Evolutionary conservation across 2,113 vertebrate species (phyloP).

Genomic region (Puma concolor): DNA sequence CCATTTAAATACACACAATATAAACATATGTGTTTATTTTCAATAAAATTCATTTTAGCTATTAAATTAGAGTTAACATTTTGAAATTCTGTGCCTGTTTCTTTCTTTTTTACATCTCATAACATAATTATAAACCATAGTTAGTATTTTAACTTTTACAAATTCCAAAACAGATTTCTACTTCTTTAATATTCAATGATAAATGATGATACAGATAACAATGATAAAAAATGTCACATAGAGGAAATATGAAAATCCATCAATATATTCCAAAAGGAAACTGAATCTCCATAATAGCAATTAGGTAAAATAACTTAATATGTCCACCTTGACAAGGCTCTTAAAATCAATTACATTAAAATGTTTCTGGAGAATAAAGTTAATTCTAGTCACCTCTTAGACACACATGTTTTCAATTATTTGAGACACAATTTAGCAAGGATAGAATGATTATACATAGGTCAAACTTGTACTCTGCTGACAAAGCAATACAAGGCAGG

Average conservation of each 20-base stretch:
- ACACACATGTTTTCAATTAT: background rate
- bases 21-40: background rate
- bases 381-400: background rate
- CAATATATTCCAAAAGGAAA: background rate
- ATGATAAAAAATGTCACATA: background rate
- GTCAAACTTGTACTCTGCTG: background rate
- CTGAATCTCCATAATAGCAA: background rate
- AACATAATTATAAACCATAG: background rate
- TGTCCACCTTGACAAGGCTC: background rate
- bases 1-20: background rate
- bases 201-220: background rate
- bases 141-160: background rate
- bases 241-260: background rate
- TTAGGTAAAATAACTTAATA: background rate
- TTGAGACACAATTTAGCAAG: background rate
- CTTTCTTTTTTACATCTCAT: background rate
- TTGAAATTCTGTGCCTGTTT: background rate
- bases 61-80: background rate
- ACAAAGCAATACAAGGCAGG: background rate
- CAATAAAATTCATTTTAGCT: background rate
- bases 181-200: background rate
- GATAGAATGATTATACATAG: background rate
- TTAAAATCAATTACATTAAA: conserved; percentile 36
- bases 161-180: background rate
- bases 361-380: background rate